Percentiles rank a stretch among this genome's conserved stretches.
Conservation (phyloP, 2,888 invertebrate genomes). For the Rapana venosa region DNA sequence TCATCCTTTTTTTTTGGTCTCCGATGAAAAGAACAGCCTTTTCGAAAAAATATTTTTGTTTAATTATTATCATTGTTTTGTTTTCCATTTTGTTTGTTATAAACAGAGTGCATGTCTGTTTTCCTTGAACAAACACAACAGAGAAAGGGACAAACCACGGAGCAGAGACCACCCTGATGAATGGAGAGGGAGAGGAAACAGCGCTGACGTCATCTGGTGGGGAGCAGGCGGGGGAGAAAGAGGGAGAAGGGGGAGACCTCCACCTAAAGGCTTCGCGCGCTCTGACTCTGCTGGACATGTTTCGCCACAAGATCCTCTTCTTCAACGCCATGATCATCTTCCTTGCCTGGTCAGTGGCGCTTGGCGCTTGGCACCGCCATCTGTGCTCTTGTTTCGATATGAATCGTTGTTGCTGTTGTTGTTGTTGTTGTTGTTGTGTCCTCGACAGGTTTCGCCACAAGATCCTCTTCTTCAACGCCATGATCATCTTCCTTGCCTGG, state of each 20-base stretch:
- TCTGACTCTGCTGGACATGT: conserved; percentile 13
- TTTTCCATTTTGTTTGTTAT: too few species aligned
- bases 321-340: not conserved
- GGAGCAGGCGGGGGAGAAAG: not conserved
- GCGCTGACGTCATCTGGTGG: not conserved
- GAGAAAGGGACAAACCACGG: not conserved
- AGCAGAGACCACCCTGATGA: not conserved
- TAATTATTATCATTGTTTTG: too few species aligned
- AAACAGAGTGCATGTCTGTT: too few species aligned
- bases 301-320: not conserved
- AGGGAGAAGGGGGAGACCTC: not conserved
- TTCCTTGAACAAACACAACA: too few species aligned
- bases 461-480: not conserved
- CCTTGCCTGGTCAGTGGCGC: not conserved
- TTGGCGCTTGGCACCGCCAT: not conserved
- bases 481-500: conserved; percentile 8
- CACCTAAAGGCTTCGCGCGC: not conserved
- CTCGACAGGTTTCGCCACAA: conserved; percentile 11
- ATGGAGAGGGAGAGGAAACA: not conserved
- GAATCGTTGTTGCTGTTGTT: not conserved
- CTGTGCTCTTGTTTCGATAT: not conserved
- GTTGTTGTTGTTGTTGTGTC: not conserved
- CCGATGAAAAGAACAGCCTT: too few species aligned
- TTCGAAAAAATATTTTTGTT: too few species aligned
- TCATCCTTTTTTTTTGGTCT: too few species aligned